Conservation (phyloP, 2,797 vertebrate genomes). For the Cheirogaleus major region DNA sequence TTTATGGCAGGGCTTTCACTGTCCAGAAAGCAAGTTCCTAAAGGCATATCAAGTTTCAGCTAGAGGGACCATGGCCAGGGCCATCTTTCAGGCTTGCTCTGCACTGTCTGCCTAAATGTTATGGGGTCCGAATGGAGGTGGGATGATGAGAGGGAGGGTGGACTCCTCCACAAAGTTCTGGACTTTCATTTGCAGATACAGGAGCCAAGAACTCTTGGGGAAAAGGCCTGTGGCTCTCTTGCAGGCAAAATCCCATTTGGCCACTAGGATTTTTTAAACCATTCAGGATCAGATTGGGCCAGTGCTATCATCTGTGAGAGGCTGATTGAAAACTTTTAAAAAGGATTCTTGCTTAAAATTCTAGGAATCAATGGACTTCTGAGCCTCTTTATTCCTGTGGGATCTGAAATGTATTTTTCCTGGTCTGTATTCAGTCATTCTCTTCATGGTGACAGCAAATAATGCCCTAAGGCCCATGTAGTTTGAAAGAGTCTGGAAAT, state of each 20-base stretch:
- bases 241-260: conserved; percentile 15
- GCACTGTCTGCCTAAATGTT: background rate
- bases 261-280: background rate
- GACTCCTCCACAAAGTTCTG: background rate
- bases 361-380: background rate
- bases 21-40: conserved; percentile 30
- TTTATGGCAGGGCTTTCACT: conserved; percentile 5
- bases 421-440: background rate
- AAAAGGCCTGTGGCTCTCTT: background rate
- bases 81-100: background rate
- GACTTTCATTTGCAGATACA: background rate
- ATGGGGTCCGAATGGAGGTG: background rate
- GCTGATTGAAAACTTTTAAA: background rate
- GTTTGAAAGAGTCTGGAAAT: conserved; percentile 56
- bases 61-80: background rate
- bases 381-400: conserved; percentile 17
- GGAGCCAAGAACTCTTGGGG: background rate
- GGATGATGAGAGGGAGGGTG: background rate
- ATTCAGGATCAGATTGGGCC: background rate
- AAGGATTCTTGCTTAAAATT: conserved; percentile 42
- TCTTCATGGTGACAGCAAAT: conserved; percentile 12
- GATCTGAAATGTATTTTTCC: conserved; percentile 51
- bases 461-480: background rate
- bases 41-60: conserved; percentile 22
- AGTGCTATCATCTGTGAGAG: conserved; percentile 17